A percentile compares a stretch with the other conserved stretches of the same genome.
Evolutionary conservation across 2,113 vertebrate genomes (phyloP).

Genomic region (Stigmatopora nigra): DNA sequence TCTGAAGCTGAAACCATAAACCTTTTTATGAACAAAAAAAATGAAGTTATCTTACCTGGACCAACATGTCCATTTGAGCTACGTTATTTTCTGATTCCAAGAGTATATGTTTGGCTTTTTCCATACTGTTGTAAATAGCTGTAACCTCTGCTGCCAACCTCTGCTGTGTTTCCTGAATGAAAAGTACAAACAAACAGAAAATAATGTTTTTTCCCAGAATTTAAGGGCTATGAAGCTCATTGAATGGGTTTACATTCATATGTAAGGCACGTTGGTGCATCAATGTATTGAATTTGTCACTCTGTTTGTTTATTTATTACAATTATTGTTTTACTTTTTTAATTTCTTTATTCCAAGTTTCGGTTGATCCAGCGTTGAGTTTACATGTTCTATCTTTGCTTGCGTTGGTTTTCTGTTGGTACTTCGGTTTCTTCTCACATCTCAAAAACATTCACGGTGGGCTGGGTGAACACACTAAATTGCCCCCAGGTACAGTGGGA

Average conservation of each 20-base stretch:
- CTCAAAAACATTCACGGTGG: too few relatives aligned
- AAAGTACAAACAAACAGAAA: not conserved
- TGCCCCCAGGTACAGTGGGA: too few relatives aligned
- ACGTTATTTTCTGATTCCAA: constrained; percentile 48
- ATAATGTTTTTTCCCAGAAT: not conserved
- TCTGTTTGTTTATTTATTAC: too few relatives aligned
- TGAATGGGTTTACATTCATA: not conserved
- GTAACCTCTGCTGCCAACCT: constrained; percentile 62
- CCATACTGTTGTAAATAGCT: constrained; percentile 65
- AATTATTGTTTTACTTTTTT: too few relatives aligned
- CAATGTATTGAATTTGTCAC: not conserved
- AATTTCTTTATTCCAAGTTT: too few relatives aligned
- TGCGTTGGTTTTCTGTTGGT: too few relatives aligned
- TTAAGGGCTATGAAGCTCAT: not conserved
- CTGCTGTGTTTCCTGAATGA: constrained; percentile 67
- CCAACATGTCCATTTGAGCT: constrained; percentile 69
- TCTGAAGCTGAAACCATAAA: too few relatives aligned
- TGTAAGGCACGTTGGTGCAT: not conserved
- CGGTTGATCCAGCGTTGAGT: too few relatives aligned
- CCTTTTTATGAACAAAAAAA: not conserved
- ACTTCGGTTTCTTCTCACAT: too few relatives aligned
- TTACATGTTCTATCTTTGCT: too few relatives aligned
- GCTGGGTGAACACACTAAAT: too few relatives aligned
- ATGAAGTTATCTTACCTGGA: constrained; percentile 69
- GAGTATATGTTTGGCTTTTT: constrained; percentile 56